Evolutionary conservation across 2,888 invertebrate genomes (phyloP), one percentile per base, ranked within the genome.

Genomic region (Oasisia sp.): DNA sequence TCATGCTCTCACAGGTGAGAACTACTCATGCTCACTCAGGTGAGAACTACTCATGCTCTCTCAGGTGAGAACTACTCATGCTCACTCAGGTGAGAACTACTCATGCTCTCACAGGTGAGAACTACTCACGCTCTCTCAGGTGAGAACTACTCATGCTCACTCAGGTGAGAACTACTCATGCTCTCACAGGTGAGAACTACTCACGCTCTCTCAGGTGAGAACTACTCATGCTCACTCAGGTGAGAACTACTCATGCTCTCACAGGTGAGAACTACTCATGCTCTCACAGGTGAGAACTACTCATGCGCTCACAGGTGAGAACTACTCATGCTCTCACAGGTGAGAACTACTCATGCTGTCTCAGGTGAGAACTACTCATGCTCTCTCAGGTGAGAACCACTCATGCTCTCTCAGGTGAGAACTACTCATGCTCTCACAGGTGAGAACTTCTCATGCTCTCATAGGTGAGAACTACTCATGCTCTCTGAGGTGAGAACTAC

Each of bases 81-180:
- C 38, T 14, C 56, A n/a, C n/a, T n/a, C 11, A 96, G 95, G 97
- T 97, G 27, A 74, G 74, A 74, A 19, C 74, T 74, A n/a, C 7
- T 14, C 4, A 9, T 50, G 14, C 14, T 27, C 27, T 27, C 74
- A 5, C 7, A 74, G 50, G 50, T 50, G 50, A 50, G 50, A 50
- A 50, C 12, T 50, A 50, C 38, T 38, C 38, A 4, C 4, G 38
- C 38, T 38, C 38, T 38, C 38, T 2, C 38, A 38, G 38, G 38
- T 38, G 38, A 38, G 38, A 38, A 38, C 38, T 38, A 38, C 38
- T 38, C 38, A 38, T 38, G 38, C 38, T 38, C 38, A 2, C 38
- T 2, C 38, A 38, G 38, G 38, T 38, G 38, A 38, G 38, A 38
- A 38, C 38, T 38, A 38, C 38, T 38, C 1, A 38, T 38, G 38